A percentile compares a stretch with the other conserved stretches of the same genome.
These are phyloP conservation scores for Myocastor coypus DNA, from an alignment of 2,113 vertebrate species.

Conservation along the genomic window DNA sequence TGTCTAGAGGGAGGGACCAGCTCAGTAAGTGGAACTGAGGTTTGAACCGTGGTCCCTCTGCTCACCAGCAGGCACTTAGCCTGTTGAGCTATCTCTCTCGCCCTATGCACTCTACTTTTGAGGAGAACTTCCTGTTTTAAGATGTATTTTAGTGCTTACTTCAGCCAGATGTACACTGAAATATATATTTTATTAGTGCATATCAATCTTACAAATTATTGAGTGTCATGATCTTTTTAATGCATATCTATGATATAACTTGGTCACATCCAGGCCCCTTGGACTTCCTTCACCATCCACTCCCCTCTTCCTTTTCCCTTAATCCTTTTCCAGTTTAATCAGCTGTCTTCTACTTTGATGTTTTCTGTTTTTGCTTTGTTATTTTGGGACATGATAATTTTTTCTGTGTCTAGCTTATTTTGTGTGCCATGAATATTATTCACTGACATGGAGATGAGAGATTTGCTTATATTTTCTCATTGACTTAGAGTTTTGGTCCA, in stretches of 20 bases:
- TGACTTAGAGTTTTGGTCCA: neutral
- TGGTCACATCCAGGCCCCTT: neutral
- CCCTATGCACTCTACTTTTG: neutral
- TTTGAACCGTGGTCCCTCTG: no score
- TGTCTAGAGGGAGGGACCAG: no score
- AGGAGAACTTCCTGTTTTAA: neutral
- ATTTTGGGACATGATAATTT: neutral
- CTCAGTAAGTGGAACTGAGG: no score
- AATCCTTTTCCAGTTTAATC: neutral
- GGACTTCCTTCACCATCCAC: neutral
- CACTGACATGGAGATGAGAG: neutral
- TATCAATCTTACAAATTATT: neutral
- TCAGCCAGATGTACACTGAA: no score
- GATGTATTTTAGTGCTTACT: no score
- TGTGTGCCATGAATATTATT: neutral
- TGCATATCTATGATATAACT: neutral
- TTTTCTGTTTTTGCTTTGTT: neutral
- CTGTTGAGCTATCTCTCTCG: no score
- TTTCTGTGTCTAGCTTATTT: neutral
- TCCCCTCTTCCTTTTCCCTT: neutral
- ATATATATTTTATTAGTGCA: neutral
- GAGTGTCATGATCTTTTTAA: neutral
- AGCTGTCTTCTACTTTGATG: neutral
- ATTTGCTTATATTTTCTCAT: neutral
- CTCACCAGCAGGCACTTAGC: no score